Evolutionary conservation across 2,888 invertebrate genomes (phyloP).

Genomic region (Heliconius aoede): DNA sequence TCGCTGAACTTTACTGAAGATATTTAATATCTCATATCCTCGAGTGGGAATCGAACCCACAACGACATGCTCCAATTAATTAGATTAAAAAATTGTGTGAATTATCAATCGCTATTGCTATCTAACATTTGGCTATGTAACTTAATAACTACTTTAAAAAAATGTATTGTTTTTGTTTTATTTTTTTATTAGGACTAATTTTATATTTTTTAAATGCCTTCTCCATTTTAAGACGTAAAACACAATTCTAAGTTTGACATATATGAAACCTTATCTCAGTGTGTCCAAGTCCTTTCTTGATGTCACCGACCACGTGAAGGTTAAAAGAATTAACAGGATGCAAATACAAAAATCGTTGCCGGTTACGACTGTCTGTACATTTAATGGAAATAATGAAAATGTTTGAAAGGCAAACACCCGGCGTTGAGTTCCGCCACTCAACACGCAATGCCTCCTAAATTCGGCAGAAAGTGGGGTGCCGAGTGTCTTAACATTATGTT

Average conservation of each 20-base stretch:
- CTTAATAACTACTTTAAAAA: not conserved
- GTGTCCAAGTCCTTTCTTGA: conserved; percentile 43
- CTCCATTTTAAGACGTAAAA: not conserved
- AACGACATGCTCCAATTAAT: too few relatives aligned
- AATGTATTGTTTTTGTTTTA: not conserved
- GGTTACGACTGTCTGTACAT: conserved; percentile 24
- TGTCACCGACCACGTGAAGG: conserved; percentile 67
- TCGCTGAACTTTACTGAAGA: too few relatives aligned
- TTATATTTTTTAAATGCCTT: not conserved
- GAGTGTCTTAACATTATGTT: too few relatives aligned
- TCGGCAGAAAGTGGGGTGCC: too few relatives aligned
- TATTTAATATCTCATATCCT: too few relatives aligned
- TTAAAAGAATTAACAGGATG: conserved; percentile 62
- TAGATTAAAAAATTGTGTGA: too few relatives aligned
- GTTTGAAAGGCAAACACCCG: too few relatives aligned
- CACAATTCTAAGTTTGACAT: not conserved
- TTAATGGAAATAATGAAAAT: not conserved
- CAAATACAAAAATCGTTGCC: conserved; percentile 45
- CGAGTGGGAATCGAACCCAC: too few relatives aligned
- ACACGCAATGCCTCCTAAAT: too few relatives aligned
- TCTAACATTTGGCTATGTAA: not conserved
- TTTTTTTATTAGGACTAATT: not conserved
- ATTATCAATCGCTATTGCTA: too few relatives aligned
- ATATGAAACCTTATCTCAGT: conserved; percentile 45
- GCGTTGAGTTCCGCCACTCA: too few relatives aligned